phyloP scores from a whole-genome alignment of 30 jellyfish, hydroid and myxozoan genomes.

The Mastigias papua region DNA sequence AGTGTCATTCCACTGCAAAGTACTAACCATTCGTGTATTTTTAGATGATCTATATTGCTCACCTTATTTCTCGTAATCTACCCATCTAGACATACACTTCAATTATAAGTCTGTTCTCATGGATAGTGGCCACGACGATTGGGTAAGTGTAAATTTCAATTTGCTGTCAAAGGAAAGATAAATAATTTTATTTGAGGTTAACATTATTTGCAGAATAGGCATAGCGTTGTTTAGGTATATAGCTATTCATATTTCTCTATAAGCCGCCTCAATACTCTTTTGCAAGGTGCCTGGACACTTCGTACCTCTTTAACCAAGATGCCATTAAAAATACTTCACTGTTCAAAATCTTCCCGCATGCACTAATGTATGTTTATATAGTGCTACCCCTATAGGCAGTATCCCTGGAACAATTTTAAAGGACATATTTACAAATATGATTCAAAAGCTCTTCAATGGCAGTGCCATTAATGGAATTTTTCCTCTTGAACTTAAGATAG shows the following conservation, averaged over 20 bases:
- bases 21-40: neutral
- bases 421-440: neutral
- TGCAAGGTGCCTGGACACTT: too few relatives aligned
- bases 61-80: neutral
- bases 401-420: neutral
- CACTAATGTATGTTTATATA: too few relatives aligned
- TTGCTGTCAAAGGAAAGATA: neutral
- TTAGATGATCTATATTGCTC: neutral
- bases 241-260: too few relatives aligned
- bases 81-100: conserved; percentile 32
- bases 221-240: too few relatives aligned
- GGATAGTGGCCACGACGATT: conserved; percentile 55
- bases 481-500: neutral
- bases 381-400: neutral
- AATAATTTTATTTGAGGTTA: neutral
- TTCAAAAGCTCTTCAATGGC: neutral
- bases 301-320: too few relatives aligned
- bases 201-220: neutral
- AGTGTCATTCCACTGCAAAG: neutral
- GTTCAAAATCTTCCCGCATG: too few relatives aligned
- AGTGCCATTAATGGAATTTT: neutral
- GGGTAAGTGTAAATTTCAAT: conserved; percentile 33
- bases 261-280: too few relatives aligned
- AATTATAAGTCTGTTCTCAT: conserved; percentile 32
- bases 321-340: too few relatives aligned